Conservation (phyloP, 2,888 invertebrate species). For the Morinoia aosen region DNA sequence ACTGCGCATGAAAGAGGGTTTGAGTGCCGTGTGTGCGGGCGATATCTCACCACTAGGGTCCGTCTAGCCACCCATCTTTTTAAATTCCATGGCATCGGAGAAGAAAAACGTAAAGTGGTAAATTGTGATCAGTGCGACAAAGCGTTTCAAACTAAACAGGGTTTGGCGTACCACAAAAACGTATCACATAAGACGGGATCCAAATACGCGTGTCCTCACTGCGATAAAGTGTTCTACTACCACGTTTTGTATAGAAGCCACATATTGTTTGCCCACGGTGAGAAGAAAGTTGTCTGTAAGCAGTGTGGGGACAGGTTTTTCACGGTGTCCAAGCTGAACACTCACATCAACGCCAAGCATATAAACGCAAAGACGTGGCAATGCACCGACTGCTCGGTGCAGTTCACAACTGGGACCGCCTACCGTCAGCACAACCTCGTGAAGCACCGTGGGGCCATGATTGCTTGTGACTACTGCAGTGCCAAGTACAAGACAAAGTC, state of each 20-base stretch:
- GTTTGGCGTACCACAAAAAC: constrained; percentile 64
- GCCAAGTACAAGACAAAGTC: constrained; percentile 62
- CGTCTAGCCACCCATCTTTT: constrained; percentile 62
- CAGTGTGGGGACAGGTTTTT: constrained; percentile 66
- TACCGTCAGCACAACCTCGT: constrained; percentile 64
- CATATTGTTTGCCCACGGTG: constrained; percentile 63
- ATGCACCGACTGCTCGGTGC: constrained; percentile 60
- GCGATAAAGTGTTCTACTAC: constrained; percentile 63
- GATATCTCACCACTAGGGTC: constrained; percentile 65
- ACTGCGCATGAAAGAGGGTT: constrained; percentile 58
- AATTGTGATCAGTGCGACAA: constrained; percentile 62
- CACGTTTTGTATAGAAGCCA: constrained; percentile 65
- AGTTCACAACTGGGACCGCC: constrained; percentile 65
- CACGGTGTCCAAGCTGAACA: constrained; percentile 65
- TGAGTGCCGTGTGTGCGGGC: constrained; percentile 64
- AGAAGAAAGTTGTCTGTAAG: constrained; percentile 65
- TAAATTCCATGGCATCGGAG: constrained; percentile 67
- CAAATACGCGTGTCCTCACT: constrained; percentile 62
- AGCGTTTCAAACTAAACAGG: constrained; percentile 62
- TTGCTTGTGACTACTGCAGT: constrained; percentile 60
- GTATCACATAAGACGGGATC: constrained; percentile 62
- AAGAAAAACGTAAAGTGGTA: constrained; percentile 61
- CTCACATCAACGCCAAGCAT: constrained; percentile 66
- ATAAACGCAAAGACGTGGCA: constrained; percentile 65
- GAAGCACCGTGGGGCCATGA: constrained; percentile 59